Percentiles rank a stretch among this genome's conserved stretches.
Conservation (phyloP, 2,113 vertebrate genomes). For the Verasper variegatus region DNA sequence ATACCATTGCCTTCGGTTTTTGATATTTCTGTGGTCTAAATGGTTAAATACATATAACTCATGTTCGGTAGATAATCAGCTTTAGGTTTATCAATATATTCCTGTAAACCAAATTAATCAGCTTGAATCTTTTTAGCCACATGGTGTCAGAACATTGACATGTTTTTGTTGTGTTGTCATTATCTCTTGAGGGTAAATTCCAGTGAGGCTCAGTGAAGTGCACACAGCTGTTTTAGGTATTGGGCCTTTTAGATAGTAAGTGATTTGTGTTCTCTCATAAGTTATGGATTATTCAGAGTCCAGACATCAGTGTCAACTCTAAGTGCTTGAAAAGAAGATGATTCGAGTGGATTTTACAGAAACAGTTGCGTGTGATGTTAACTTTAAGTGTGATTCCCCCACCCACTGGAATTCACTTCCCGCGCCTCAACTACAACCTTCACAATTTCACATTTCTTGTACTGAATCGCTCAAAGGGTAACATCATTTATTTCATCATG, state of each 20-base stretch:
- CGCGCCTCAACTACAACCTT: neutral
- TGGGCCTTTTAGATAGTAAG: neutral
- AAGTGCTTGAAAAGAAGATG: neutral
- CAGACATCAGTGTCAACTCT: neutral
- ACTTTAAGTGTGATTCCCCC: too few species aligned
- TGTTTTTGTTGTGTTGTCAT: neutral
- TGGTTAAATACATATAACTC: neutral
- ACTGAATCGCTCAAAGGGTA: conserved; percentile 7
- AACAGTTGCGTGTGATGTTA: neutral
- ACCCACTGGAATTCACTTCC: neutral
- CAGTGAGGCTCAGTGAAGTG: neutral
- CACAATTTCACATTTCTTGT: conserved; percentile 17
- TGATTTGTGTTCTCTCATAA: neutral
- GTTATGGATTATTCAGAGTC: neutral
- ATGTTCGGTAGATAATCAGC: neutral
- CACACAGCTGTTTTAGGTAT: neutral
- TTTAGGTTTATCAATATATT: neutral
- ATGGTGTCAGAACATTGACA: neutral
- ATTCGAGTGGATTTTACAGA: neutral
- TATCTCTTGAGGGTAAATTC: neutral
- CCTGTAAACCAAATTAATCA: neutral
- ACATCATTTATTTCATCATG: conserved; percentile 57
- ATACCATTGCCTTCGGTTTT: conserved; percentile 56
- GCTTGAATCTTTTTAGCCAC: neutral
- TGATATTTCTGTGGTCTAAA: conserved; percentile 1